Evolutionary conservation across 2,113 vertebrate genomes (phyloP).

Genomic region (Leucopsar rothschildi): DNA sequence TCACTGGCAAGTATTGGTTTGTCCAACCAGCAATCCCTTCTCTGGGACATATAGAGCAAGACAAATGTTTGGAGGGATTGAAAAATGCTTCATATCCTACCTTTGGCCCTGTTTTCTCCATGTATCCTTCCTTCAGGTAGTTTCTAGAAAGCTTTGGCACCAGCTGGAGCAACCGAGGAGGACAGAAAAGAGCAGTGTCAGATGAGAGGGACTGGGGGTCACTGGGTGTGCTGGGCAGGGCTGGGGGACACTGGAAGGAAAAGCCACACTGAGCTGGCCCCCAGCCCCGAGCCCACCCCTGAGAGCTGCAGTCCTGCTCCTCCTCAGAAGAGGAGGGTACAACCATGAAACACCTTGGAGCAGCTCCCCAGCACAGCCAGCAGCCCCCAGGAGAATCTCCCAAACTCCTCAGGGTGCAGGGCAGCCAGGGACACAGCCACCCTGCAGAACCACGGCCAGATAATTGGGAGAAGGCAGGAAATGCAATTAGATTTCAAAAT

Average conservation of each 20-base stretch:
- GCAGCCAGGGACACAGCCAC: neutral
- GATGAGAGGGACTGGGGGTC: neutral
- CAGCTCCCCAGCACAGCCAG: neutral
- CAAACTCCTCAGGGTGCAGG: accelerated
- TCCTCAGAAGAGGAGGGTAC: accelerated
- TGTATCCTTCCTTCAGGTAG: constrained; percentile 84
- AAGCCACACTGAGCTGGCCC: accelerated
- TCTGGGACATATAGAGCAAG: neutral
- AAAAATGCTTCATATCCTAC: constrained; percentile 54
- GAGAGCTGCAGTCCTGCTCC: neutral
- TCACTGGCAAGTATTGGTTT: neutral
- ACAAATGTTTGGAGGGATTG: accelerated
- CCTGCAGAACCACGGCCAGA: neutral
- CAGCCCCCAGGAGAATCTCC: neutral
- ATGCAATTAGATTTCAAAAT: neutral
- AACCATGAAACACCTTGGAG: neutral
- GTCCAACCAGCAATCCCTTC: neutral
- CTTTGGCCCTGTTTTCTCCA: constrained; percentile 89
- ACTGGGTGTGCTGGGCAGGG: accelerated
- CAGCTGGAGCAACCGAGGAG: constrained; percentile 62
- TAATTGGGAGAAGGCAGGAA: neutral
- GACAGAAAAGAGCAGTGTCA: neutral
- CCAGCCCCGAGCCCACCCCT: neutral
- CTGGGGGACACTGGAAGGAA: neutral
- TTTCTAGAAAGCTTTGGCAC: constrained; percentile 93